Conservation (phyloP, 2,797 vertebrate species). For the Oophaga sylvatica region DNA sequence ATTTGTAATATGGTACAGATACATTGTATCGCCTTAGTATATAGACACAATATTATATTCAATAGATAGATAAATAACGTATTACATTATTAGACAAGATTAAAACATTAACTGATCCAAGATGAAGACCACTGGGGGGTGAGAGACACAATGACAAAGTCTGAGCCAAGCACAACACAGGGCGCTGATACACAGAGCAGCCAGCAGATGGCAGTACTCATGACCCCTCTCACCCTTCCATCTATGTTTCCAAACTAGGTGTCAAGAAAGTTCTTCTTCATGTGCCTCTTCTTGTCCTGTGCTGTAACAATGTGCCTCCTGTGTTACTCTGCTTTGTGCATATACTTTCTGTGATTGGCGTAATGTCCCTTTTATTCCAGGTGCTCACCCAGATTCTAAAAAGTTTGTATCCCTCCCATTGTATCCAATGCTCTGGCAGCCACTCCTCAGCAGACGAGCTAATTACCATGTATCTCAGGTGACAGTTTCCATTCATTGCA, state of each 20-base stretch:
- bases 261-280: not conserved
- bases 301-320: slow-evolving; percentile 47
- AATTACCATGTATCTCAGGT: not conserved
- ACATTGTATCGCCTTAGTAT: not conserved
- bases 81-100: no score
- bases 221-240: not conserved
- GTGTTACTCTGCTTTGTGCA: slow-evolving; percentile 49
- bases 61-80: no score
- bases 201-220: not conserved
- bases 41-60: not conserved
- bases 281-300: slow-evolving; percentile 52
- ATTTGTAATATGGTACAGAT: not conserved
- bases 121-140: not conserved
- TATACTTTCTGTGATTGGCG: slow-evolving; percentile 51
- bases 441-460: not conserved
- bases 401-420: slow-evolving; percentile 1
- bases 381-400: slow-evolving; percentile 26
- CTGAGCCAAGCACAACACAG: not conserved
- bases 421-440: slow-evolving; percentile 18
- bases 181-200: not conserved
- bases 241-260: slow-evolving; percentile 17
- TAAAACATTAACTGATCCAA: no score
- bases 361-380: slow-evolving; percentile 59
- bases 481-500: not conserved
- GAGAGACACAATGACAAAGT: not conserved